phyloP scores from a whole-genome alignment of 2,888 invertebrate genomes.

The Eupithecia inturbata region DNA sequence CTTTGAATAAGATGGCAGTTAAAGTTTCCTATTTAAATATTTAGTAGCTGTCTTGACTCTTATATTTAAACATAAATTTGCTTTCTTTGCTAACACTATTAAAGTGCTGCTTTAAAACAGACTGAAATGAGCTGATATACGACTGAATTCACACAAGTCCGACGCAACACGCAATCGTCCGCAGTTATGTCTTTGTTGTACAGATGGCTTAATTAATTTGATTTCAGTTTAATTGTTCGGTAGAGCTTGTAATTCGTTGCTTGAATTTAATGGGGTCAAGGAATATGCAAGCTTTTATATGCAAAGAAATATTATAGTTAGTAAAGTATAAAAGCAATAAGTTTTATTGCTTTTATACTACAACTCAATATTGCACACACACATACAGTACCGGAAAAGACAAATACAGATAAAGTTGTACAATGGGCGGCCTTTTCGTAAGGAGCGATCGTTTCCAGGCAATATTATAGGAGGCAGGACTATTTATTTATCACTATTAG shows the following conservation, averaged over 20 bases:
- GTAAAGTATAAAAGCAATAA: no score
- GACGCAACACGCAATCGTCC: slow-evolving; percentile 59
- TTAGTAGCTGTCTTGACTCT: no score
- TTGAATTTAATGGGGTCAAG: slow-evolving; percentile 22
- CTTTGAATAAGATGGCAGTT: no score
- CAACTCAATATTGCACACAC: background rate
- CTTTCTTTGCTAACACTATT: no score
- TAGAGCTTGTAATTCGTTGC: slow-evolving; percentile 44
- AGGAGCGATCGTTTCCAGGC: background rate
- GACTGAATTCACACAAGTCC: slow-evolving; percentile 27
- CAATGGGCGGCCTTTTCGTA: background rate
- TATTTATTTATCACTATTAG: background rate
- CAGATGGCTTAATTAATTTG: slow-evolving; percentile 64
- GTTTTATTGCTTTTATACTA: background rate
- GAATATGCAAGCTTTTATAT: no score
- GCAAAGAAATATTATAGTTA: no score
- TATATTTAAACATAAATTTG: no score
- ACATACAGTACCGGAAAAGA: background rate
- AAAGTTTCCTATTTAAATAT: no score
- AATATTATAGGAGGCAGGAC: background rate
- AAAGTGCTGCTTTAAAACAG: background rate
- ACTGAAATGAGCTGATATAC: background rate
- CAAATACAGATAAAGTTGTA: background rate
- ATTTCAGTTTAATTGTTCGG: slow-evolving; percentile 50
- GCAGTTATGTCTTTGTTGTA: slow-evolving; percentile 58